Base-by-base conservation (phyloP, 2,888 invertebrate genomes). In the Glaucopsyche alexis region DNA sequence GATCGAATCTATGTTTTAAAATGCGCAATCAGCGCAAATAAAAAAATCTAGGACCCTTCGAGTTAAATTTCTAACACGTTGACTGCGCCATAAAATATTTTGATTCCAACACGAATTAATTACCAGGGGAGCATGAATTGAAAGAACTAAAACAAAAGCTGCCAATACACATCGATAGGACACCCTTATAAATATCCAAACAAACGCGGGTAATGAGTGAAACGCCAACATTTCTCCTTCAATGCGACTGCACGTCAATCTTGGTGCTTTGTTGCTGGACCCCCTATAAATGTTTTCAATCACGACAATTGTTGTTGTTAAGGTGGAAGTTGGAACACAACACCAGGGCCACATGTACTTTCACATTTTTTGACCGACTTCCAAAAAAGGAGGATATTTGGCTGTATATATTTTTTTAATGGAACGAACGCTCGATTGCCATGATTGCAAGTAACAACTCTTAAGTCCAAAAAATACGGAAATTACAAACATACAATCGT, bases 161-260 rank as follows among this genome's bases (percentile, higher is more conserved):
- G 69, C n/a, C 69, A 29, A 69, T 69, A 69, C 47, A 8, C 16
- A 69, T 69, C 69, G 29, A 69, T 29, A 7, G 16, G 16, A 69
- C 69, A 47, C 69, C 69, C 69, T 49, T 19, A 29, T 69, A 16
- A 71, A 52, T 52, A 16, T 19, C 67, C 52, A 55, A 71, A 55
- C 71, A 55, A 71, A 14, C 19, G 67, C 45, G 47, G 50, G 72
- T 49, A 49, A 64, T 69, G 49, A 52, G 45, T 16, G 55, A 55
- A 55, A 49, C 49, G 55, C 71, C 29, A 71, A 52, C 38, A 45
- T 69, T 69, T 64, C 50, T 40, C 52, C 71, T 73, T 50, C 74
- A 74, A 72, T 71, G 69, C 66, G 73, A 69, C 75, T 38, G n/a
- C 52, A 50, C 50, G 71, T 71, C 71, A 71, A 55, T 71, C 71